phyloP scores from a whole-genome alignment of 1,140 invertebrate genomes.

The Adelges cooleyi region DNA sequence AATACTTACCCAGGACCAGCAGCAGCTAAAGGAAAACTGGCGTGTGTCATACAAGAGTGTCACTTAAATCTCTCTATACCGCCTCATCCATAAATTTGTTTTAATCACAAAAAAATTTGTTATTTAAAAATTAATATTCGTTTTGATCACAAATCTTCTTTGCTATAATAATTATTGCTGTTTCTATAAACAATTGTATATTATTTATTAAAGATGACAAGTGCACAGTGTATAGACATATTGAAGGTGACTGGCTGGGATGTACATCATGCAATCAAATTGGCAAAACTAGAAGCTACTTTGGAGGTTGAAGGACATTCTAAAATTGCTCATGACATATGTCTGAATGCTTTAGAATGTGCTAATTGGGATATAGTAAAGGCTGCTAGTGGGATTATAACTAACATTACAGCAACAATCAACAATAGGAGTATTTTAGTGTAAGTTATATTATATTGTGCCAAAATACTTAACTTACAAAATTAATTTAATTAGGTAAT shows the following conservation, averaged over 20 bases:
- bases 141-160: neutral
- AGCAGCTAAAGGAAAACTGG: no score
- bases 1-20: no score
- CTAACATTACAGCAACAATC: neutral
- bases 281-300: constrained; percentile 54
- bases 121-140: neutral
- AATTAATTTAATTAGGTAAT: neutral
- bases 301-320: constrained; percentile 11
- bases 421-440: constrained; percentile 17
- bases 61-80: no score
- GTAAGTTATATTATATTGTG: neutral
- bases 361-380: constrained; percentile 32
- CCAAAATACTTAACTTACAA: constrained; percentile 3
- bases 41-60: no score
- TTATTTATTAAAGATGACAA: constrained; percentile 57
- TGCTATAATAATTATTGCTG: neutral
- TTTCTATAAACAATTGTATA: no score
- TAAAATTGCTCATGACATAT: constrained; percentile 11
- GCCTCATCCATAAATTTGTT: no score
- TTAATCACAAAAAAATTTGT: neutral
- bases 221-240: constrained; percentile 65
- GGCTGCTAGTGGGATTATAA: constrained; percentile 31
- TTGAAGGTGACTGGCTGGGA: constrained; percentile 79
- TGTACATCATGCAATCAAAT: constrained; percentile 77
- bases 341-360: constrained; percentile 32